Conservation (phyloP, 1,140 invertebrate species). For the Centruroides vittatus region DNA sequence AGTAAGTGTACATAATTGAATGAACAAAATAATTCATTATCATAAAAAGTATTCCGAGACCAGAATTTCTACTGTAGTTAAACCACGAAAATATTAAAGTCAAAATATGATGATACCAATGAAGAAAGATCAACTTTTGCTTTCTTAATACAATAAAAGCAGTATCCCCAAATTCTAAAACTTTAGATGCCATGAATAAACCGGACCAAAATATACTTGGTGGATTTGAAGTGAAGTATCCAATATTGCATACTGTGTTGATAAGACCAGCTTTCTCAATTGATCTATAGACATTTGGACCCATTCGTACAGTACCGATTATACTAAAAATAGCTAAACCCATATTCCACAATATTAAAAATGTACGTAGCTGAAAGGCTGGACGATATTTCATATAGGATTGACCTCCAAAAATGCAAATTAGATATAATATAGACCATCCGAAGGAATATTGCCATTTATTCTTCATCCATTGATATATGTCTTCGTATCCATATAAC, state of each 20-base stretch:
- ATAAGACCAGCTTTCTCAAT: conserved; percentile 76
- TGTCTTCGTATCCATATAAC: too few relatives aligned
- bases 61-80: conserved; percentile 89
- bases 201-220: conserved; percentile 92
- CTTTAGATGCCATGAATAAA: conserved; percentile 87
- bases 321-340: conserved; percentile 84
- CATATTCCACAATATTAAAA: conserved; percentile 82
- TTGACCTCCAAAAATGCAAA: too few relatives aligned
- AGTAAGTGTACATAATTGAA: conserved; percentile 96
- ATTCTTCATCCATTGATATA: too few relatives aligned
- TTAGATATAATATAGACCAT: too few relatives aligned
- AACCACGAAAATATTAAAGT: conserved; percentile 92
- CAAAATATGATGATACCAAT: conserved; percentile 64
- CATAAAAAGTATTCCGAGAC: conserved; percentile 92
- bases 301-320: conserved; percentile 69
- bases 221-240: conserved; percentile 70
- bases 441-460: too few relatives aligned
- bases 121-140: conserved; percentile 93
- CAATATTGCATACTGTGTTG: conserved; percentile 84
- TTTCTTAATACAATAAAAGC: conserved; percentile 92
- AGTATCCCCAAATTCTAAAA: conserved; percentile 85
- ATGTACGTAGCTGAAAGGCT: conserved; percentile 54
- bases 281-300: conserved; percentile 73
- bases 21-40: conserved; percentile 99
- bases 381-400: too few relatives aligned